A percentile compares a stretch with the other conserved stretches of the same genome.
Evolutionary conservation across 1,140 invertebrate species (phyloP).

Genomic region (Magallana ariakensis): DNA sequence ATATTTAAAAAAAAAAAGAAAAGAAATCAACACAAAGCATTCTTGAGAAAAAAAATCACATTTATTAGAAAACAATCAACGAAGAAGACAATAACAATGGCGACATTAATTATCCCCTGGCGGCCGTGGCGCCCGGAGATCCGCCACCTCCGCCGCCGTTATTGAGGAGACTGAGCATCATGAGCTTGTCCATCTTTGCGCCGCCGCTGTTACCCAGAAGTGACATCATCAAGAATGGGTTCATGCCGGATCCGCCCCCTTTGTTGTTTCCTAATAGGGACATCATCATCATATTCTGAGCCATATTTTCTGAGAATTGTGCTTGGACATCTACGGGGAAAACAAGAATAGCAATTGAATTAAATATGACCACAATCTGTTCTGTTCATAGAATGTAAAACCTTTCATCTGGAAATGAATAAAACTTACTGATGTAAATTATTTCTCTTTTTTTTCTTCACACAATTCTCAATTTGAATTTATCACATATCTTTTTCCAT

Average conservation of each 20-base stretch:
- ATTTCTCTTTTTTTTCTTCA: too few species aligned
- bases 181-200: slow-evolving; percentile 14
- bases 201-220: not conserved
- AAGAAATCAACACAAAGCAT: too few species aligned
- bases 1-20: too few species aligned
- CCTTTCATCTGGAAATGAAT: too few species aligned
- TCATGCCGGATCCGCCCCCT: not conserved
- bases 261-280: not conserved
- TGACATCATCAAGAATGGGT: not conserved
- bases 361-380: too few species aligned
- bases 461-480: too few species aligned
- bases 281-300: slow-evolving; percentile 26
- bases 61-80: not conserved
- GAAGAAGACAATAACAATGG: not conserved
- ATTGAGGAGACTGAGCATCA: not conserved
- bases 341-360: not conserved
- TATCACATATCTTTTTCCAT: too few species aligned
- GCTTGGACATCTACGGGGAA: not conserved
- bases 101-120: not conserved
- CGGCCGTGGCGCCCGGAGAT: not conserved
- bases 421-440: too few species aligned
- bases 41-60: not conserved
- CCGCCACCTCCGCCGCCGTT: not conserved
- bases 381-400: too few species aligned
- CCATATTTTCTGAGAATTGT: slow-evolving; percentile 21